Conservation (phyloP, 2,797 vertebrate species). For the Myripristis murdjan region DNA sequence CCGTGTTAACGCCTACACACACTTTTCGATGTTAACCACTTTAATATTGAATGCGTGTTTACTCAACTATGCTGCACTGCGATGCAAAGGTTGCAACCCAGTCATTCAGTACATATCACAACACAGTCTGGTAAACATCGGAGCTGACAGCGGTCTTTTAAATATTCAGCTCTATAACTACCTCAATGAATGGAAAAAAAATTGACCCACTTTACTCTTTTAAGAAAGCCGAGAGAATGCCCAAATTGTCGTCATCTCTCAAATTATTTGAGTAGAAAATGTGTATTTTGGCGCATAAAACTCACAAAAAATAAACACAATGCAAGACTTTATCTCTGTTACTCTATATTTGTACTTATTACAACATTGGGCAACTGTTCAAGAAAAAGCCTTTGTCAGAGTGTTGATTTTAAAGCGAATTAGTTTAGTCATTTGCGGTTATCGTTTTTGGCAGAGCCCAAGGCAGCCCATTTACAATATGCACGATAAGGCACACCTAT, state of each 20-base stretch:
- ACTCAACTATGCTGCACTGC: background rate
- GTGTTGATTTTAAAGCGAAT: too few species aligned
- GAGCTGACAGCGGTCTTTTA: constrained; percentile 19
- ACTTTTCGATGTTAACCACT: background rate
- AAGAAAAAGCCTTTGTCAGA: background rate
- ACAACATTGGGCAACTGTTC: background rate
- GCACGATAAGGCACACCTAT: too few species aligned
- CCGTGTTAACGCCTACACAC: constrained; percentile 1
- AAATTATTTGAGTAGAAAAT: background rate
- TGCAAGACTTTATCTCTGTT: too few species aligned
- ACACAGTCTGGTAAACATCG: background rate
- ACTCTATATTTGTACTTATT: background rate
- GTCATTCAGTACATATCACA: constrained; percentile 9
- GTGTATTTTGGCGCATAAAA: background rate
- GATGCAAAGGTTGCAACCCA: background rate
- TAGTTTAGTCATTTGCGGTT: too few species aligned
- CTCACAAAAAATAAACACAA: too few species aligned
- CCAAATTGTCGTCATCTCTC: background rate
- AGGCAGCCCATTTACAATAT: too few species aligned
- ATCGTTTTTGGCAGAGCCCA: background rate
- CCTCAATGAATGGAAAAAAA: constrained; percentile 5
- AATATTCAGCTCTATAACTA: constrained; percentile 49
- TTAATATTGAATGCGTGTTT: constrained; percentile 58
- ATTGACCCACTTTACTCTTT: constrained; percentile 44
- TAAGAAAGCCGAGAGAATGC: background rate